phyloP scores from a whole-genome alignment of 2,113 vertebrate species.

The Myrmecophaga tridactyla region DNA sequence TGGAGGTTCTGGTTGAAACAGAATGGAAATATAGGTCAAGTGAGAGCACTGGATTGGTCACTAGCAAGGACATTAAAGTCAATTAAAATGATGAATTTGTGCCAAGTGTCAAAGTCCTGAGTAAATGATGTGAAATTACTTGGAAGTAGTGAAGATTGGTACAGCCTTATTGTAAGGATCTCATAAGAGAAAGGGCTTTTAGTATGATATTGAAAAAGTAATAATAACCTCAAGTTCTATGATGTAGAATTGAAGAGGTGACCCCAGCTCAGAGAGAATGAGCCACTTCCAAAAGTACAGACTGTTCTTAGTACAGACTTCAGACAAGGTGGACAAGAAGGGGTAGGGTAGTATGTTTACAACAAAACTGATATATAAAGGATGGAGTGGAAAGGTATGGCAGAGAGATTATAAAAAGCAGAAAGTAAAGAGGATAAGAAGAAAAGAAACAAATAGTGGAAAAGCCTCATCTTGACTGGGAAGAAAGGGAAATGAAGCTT shows the following conservation, averaged over 20 bases:
- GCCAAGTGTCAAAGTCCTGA: background rate
- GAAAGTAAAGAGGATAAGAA: background rate
- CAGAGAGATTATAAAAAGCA: background rate
- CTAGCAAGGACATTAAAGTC: background rate
- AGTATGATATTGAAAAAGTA: background rate
- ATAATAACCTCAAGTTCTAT: background rate
- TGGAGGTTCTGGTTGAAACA: background rate
- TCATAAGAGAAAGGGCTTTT: background rate
- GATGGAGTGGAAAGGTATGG: background rate
- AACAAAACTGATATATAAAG: background rate
- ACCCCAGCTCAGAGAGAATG: background rate
- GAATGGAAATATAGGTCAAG: background rate
- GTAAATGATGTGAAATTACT: background rate
- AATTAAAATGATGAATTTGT: background rate
- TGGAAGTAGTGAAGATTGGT: background rate
- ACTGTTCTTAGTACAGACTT: background rate
- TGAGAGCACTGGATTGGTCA: background rate
- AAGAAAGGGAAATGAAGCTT: background rate
- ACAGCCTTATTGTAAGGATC: background rate
- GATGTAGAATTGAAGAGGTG: background rate
- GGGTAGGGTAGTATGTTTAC: background rate
- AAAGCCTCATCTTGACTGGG: background rate
- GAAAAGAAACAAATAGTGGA: background rate
- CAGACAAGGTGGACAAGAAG: background rate
- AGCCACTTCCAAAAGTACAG: background rate